These are phyloP conservation scores for Sebastes oblongus DNA, from an alignment of 2,797 vertebrate species.

Conservation along the genomic window DNA sequence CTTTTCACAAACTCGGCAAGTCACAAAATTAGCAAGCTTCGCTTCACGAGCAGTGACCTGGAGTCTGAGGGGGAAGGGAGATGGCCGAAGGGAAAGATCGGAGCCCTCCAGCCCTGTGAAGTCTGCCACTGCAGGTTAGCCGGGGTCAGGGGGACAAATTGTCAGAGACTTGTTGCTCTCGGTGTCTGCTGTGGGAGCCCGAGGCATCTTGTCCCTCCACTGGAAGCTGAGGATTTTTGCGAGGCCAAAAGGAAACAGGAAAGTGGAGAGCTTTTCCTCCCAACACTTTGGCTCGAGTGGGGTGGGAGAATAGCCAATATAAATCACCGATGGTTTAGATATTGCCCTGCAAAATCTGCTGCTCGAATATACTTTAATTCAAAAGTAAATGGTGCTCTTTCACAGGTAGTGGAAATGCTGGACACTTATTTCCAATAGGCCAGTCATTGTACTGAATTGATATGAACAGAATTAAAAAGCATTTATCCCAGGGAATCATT, in stretches of 20 bases:
- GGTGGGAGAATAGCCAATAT: neutral
- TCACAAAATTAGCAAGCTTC: conserved; percentile 11
- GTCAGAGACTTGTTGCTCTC: conserved; percentile 38
- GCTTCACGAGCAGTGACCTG: conserved; percentile 25
- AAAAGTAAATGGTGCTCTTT: neutral
- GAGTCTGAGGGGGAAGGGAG: conserved; percentile 14
- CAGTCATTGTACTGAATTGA: neutral
- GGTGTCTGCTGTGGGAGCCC: conserved; percentile 7
- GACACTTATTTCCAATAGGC: neutral
- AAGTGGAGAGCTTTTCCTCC: neutral
- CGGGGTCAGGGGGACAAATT: conserved; percentile 46
- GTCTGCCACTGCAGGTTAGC: conserved; percentile 42
- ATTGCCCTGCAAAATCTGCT: neutral
- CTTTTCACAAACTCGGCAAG: conserved; percentile 8
- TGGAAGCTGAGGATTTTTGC: neutral
- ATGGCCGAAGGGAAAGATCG: conserved; percentile 24
- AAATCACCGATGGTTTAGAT: neutral
- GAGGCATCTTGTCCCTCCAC: conserved; percentile 3
- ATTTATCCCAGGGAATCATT: neutral
- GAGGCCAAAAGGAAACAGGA: neutral
- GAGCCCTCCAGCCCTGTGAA: conserved; percentile 37
- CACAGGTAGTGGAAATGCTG: neutral
- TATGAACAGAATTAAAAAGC: neutral
- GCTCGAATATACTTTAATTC: neutral
- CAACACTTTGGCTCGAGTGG: neutral